These are phyloP conservation scores for Epizoanthus illoricatus DNA, from an alignment of 92 coral and sea anemone species.

Conservation along the genomic window DNA sequence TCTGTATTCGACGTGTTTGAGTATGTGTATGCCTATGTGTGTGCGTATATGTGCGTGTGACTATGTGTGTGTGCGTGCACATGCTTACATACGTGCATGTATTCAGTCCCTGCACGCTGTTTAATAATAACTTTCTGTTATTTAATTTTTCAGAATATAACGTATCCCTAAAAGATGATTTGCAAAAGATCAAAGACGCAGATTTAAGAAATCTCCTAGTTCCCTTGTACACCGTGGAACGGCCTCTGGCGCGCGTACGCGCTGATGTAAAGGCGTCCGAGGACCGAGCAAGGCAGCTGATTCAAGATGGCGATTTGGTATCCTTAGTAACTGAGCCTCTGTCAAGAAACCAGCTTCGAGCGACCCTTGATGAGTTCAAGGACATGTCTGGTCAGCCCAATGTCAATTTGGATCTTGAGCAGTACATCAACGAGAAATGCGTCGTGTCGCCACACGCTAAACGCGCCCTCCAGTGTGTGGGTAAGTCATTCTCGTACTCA, in stretches of 20 bases:
- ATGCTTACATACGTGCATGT: neutral
- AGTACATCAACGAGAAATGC: constrained; percentile 33
- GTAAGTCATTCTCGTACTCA: neutral
- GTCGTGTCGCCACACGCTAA: constrained; percentile 17
- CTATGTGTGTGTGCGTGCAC: too few relatives aligned
- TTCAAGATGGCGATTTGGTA: constrained; percentile 54
- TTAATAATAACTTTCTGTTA: neutral
- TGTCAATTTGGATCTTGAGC: constrained; percentile 12
- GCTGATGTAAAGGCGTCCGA: constrained; percentile 60
- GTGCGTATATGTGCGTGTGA: too few relatives aligned
- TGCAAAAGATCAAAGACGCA: constrained; percentile 46
- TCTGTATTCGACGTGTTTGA: too few relatives aligned
- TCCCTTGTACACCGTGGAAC: constrained; percentile 54
- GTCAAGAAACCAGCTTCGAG: constrained; percentile 70
- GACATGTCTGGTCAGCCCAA: constrained; percentile 38
- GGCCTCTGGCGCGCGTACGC: constrained; percentile 56
- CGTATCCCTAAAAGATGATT: constrained; percentile 54
- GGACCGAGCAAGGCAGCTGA: constrained; percentile 62
- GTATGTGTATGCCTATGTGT: too few relatives aligned
- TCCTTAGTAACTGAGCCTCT: constrained; percentile 68
- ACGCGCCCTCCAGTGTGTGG: constrained; percentile 30
- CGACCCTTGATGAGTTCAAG: constrained; percentile 56
- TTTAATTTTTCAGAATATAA: constrained; percentile 56
- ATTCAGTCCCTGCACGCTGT: neutral
- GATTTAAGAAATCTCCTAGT: constrained; percentile 57